Conservation (phyloP, 2,888 invertebrate genomes). For the Ichneumoninae sp. region DNA sequence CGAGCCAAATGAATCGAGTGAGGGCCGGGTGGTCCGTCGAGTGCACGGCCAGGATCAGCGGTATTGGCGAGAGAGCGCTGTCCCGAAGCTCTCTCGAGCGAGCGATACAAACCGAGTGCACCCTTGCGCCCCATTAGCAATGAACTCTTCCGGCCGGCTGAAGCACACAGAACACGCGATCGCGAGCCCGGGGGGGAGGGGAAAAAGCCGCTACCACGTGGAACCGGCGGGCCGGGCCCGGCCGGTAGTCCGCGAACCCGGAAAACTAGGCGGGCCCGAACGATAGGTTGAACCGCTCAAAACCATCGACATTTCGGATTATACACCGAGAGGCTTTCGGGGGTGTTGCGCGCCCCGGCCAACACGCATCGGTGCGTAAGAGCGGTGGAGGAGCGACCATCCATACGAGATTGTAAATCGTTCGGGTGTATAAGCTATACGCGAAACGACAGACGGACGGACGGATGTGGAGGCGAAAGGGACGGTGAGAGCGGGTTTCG, state of each 20-base stretch:
- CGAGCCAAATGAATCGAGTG: conserved; percentile 30
- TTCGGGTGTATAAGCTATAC: conserved; percentile 74
- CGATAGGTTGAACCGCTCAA: conserved; percentile 8
- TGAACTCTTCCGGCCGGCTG: conserved; percentile 67
- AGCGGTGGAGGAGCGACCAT: conserved; percentile 40
- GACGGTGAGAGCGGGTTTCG: conserved; percentile 20
- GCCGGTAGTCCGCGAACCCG: background rate
- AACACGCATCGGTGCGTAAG: conserved; percentile 54
- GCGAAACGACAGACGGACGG: conserved; percentile 58
- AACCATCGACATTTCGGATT: conserved; percentile 67
- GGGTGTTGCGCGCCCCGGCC: conserved; percentile 48
- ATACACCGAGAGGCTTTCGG: conserved; percentile 46
- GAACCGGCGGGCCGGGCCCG: background rate
- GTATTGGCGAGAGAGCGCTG: background rate
- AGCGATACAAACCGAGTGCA: conserved; percentile 54
- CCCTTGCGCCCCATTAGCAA: conserved; percentile 70
- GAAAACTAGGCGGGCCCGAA: background rate
- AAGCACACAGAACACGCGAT: conserved; percentile 38
- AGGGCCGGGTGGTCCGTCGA: conserved; percentile 8
- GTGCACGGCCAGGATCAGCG: background rate
- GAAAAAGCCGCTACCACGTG: conserved; percentile 11
- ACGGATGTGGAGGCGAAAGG: conserved; percentile 3
- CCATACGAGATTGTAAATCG: conserved; percentile 68
- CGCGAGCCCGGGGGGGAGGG: conserved; percentile 8
- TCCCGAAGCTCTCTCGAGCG: conserved; percentile 46